phyloP scores from a whole-genome alignment of 2,797 vertebrate species.

The Lutjanus argentimaculatus region DNA sequence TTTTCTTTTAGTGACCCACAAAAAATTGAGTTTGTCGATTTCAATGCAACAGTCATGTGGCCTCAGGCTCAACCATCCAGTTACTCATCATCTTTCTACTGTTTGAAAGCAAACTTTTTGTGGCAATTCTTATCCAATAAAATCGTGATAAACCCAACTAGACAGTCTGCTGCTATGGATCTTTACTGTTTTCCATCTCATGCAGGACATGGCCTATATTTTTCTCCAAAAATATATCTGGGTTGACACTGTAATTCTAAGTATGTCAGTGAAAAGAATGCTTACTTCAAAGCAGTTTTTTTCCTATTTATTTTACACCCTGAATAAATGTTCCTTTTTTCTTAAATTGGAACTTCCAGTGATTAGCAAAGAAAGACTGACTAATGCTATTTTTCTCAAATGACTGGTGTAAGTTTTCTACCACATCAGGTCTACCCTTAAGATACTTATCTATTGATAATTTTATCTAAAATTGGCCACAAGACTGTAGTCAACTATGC shows the following conservation, averaged over 20 bases:
- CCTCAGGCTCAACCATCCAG: constrained; percentile 20
- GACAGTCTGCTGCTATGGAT: constrained; percentile 1
- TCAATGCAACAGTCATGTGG: constrained; percentile 29
- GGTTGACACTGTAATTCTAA: background rate
- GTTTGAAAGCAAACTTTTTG: constrained; percentile 31
- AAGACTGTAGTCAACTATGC: background rate
- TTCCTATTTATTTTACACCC: background rate
- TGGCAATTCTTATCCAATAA: constrained; percentile 34
- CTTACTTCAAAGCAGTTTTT: background rate
- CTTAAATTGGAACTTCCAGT: background rate
- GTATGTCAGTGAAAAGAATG: background rate
- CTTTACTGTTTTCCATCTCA: constrained; percentile 21
- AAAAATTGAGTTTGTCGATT: constrained; percentile 20
- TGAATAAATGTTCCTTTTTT: background rate
- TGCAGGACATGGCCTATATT: constrained; percentile 28
- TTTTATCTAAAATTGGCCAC: background rate
- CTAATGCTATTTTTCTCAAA: no score
- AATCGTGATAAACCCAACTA: constrained; percentile 26
- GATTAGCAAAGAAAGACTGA: background rate
- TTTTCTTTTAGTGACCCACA: constrained; percentile 13
- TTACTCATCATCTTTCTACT: constrained; percentile 29
- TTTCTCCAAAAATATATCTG: background rate
- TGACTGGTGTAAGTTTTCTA: no score
- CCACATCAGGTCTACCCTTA: background rate
- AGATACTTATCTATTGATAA: background rate